Evolutionary conservation across 1,140 invertebrate species (phyloP).

Genomic region (Pristionchus pacificus): DNA sequence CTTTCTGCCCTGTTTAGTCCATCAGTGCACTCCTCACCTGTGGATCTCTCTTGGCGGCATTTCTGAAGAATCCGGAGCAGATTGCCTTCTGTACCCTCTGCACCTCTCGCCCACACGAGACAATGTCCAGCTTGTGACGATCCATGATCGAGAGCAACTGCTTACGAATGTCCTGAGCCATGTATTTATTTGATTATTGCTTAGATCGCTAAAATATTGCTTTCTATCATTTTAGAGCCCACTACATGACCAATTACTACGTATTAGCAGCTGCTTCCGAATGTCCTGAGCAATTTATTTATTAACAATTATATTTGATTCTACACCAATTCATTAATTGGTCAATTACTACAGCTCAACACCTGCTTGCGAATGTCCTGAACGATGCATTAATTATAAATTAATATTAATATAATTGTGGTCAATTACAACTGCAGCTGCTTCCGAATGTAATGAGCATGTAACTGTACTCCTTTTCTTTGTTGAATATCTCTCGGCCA

Average conservation of each 20-base stretch:
- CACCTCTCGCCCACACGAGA: conserved; percentile 90
- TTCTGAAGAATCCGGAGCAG: conserved; percentile 96
- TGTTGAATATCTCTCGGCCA: too few species aligned
- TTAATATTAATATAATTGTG: too few species aligned
- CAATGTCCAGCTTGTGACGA: conserved; percentile 88
- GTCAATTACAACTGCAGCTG: too few species aligned
- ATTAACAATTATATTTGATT: too few species aligned
- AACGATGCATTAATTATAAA: neutral
- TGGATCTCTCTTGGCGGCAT: conserved; percentile 97
- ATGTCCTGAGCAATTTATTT: neutral
- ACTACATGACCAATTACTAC: too few species aligned
- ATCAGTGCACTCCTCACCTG: conserved; percentile 62
- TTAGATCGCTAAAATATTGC: conserved; percentile 62
- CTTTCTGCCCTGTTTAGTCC: too few species aligned
- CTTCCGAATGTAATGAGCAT: too few species aligned
- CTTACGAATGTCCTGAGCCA: conserved; percentile 95
- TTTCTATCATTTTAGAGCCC: neutral
- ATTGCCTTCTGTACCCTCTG: conserved; percentile 94
- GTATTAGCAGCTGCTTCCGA: neutral
- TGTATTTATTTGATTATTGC: too few species aligned
- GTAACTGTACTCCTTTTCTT: too few species aligned
- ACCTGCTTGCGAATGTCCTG: neutral
- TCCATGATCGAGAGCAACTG: conserved; percentile 73
- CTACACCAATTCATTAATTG: too few species aligned
- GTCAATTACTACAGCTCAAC: too few species aligned